phyloP scores from a whole-genome alignment of 2,797 vertebrate species.

The Cygnus olor region DNA sequence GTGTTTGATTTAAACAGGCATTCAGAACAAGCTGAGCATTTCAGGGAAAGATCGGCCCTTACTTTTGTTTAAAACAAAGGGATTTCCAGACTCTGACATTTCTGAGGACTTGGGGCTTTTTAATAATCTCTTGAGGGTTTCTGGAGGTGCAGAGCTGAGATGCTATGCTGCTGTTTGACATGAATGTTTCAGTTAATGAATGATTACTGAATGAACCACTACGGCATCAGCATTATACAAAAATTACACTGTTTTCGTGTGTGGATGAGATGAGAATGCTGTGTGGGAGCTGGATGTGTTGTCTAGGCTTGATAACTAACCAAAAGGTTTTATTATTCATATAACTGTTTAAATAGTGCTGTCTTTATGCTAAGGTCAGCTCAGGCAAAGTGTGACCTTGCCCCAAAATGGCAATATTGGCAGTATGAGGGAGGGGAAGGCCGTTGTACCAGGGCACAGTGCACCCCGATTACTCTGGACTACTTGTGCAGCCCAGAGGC shows the following conservation, averaged over 20 bases:
- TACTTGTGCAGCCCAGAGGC: not conserved
- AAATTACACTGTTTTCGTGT: not conserved
- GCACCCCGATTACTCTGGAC: not conserved
- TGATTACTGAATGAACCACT: not conserved
- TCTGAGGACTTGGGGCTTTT: not conserved
- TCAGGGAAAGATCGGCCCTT: not conserved
- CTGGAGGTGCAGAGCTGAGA: not conserved
- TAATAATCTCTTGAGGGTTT: not conserved
- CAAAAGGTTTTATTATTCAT: not conserved
- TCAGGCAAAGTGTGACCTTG: not conserved
- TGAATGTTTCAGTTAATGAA: not conserved
- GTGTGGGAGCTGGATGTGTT: not conserved
- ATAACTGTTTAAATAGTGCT: not conserved
- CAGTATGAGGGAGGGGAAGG: not conserved
- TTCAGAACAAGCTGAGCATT: not conserved
- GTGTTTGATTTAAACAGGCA: constrained; percentile 34
- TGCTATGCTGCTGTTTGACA: not conserved
- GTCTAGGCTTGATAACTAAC: not conserved
- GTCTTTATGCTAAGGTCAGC: not conserved
- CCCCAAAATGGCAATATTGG: not conserved
- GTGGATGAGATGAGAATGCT: not conserved
- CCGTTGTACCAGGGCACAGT: not conserved
- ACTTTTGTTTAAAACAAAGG: constrained; percentile 29
- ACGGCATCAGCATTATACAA: not conserved
- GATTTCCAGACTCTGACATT: not conserved